A percentile compares a stretch with the other conserved stretches of the same genome.
phyloP scores from a whole-genome alignment of 2,113 vertebrate species.

The Glaucidium brasilianum region DNA sequence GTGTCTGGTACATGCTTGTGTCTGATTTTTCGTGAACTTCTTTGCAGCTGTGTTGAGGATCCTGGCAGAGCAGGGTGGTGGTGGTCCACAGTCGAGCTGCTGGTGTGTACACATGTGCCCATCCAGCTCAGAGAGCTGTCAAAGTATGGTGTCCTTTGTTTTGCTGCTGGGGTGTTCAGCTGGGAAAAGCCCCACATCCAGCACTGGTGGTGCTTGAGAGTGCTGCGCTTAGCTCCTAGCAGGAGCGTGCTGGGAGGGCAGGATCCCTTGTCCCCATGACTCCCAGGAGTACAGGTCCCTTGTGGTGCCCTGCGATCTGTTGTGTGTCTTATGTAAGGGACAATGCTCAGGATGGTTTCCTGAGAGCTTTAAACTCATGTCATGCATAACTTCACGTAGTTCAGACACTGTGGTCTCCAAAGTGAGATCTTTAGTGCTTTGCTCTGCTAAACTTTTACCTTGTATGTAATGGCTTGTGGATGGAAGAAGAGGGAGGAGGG shows the following conservation, averaged over 20 bases:
- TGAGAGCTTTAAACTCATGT: background rate
- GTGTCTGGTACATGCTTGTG: background rate
- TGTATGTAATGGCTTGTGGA: background rate
- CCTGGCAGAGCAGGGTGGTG: background rate
- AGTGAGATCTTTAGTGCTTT: background rate
- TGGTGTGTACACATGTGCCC: fast-evolving
- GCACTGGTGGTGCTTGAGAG: background rate
- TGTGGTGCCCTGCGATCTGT: background rate
- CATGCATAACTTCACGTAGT: background rate
- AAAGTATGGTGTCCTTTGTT: background rate
- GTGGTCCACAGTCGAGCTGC: background rate
- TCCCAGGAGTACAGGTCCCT: background rate
- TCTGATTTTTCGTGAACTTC: background rate
- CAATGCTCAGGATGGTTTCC: fast-evolving
- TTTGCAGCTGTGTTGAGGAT: fast-evolving
- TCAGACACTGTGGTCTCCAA: background rate
- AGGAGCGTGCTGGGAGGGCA: fast-evolving
- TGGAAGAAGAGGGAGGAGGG: background rate
- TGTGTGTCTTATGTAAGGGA: fast-evolving
- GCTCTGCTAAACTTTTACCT: background rate
- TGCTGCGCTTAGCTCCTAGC: background rate
- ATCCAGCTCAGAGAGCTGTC: fast-evolving
- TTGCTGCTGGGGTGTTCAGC: background rate
- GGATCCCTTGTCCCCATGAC: fast-evolving
- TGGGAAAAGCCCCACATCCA: background rate